Evolutionary conservation across 2,888 invertebrate species (phyloP), one percentile per base, ranked within the genome.

Genomic region (Actias luna): DNA sequence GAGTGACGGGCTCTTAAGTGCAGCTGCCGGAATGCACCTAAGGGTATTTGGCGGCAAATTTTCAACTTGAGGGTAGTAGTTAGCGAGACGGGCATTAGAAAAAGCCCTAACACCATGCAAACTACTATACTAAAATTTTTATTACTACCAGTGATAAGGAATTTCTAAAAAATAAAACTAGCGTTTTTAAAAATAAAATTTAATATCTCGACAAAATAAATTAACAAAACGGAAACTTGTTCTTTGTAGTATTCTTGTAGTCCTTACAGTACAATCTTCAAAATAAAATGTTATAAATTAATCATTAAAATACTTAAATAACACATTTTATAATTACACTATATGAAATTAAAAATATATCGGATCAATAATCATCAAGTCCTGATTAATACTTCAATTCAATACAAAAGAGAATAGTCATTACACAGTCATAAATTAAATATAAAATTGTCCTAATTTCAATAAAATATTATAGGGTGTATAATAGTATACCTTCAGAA

Each of bases 151-250:
- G n/a, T n/a, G 18, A 42, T 3, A 39, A 3, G 0, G 4, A 46
- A 22, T 3, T n/a, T 18, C n/a, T 33, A 33, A 77, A 70, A 59
- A 77, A 75, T 76, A 76, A 78, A 65, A 63, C 67, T 50, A 62
- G 58, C 63, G 46, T 74, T 80, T 87, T 89, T 89, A 88, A 85
- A 87, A 90, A 87, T 88, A 87, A 85, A 77, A 69, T 92, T 91
- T 92, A 91, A 89, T 92, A 85, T 87, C 88, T 89, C 82, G 89
- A 89, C 86, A 88, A 91, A 46, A 90, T 89, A 91, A 92, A 89
- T 90, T 89, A 90, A 90, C 88, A 85, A 84, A 87, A 87, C 87
- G 84, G 82, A 46, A 84, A 82, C 71, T 76, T 80, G 80, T 76
- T 22, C 46, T 22, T 46, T 46, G 46, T 46, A 46, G 46, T 46